Evolutionary conservation across 2,113 vertebrate genomes (phyloP).

Genomic region (Poecile atricapillus): DNA sequence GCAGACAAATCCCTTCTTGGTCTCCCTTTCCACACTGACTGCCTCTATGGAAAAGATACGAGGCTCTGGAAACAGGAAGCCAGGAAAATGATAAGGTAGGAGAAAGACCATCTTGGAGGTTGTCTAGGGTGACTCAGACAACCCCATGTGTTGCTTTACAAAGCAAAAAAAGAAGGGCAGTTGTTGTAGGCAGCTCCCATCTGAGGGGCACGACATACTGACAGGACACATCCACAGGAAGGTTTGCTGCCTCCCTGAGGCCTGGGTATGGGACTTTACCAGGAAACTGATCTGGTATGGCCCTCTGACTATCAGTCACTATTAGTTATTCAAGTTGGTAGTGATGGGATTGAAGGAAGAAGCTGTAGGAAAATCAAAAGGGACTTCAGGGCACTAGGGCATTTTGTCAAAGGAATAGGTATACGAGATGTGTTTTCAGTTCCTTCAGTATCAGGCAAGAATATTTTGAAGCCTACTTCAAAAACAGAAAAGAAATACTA

Average conservation of each 20-base stretch:
- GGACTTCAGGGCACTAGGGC: background rate
- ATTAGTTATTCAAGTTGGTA: background rate
- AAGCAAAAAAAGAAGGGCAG: background rate
- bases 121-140: background rate
- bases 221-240: background rate
- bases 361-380: background rate
- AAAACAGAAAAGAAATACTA: background rate
- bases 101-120: background rate
- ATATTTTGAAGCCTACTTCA: background rate
- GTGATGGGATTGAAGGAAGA: background rate
- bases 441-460: background rate
- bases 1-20: background rate
- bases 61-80: background rate
- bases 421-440: background rate
- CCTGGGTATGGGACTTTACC: background rate
- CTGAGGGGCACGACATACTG: background rate
- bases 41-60: background rate
- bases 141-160: background rate
- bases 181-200: rapidly evolving
- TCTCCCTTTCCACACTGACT: background rate
- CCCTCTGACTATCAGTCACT: background rate
- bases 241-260: background rate
- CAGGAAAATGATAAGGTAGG: background rate
- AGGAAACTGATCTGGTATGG: background rate
- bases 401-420: background rate